Evolutionary conservation across 64 coral and sea anemone genomes (phyloP).

Genomic region (Astreopora myriophthalma): DNA sequence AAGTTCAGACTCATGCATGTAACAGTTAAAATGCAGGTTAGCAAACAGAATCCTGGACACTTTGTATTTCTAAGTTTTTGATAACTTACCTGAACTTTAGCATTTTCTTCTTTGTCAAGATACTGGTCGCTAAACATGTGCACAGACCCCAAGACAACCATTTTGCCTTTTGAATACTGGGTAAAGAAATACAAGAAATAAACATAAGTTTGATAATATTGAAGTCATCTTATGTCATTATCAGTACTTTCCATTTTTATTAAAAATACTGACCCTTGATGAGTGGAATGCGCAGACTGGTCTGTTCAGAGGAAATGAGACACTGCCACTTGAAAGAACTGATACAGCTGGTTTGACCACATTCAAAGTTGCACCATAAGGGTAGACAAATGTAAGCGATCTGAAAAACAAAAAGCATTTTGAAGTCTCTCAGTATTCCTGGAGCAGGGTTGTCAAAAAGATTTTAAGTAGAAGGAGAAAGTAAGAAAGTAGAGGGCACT

Average conservation of each 20-base stretch:
- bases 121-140: slow-evolving; percentile 99
- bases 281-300: slow-evolving; percentile 96
- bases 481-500: too few relatives aligned
- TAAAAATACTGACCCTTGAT: slow-evolving; percentile 72
- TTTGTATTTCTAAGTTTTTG: not conserved
- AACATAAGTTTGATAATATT: too few relatives aligned
- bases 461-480: too few relatives aligned
- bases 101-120: slow-evolving; percentile 98
- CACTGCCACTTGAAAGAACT: slow-evolving; percentile 93
- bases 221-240: too few relatives aligned
- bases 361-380: slow-evolving; percentile 98
- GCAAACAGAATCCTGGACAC: not conserved
- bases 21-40: too few relatives aligned
- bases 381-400: slow-evolving; percentile 94
- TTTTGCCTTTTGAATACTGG: slow-evolving; percentile 93
- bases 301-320: slow-evolving; percentile 98
- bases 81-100: slow-evolving; percentile 88
- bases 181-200: not conserved
- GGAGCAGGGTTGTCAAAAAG: too few relatives aligned
- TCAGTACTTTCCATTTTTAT: not conserved
- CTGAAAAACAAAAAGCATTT: slow-evolving; percentile 56
- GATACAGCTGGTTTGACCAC: slow-evolving; percentile 91
- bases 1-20: too few relatives aligned
- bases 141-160: slow-evolving; percentile 87
- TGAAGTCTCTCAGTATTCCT: too few relatives aligned